Evolutionary conservation across 1,140 invertebrate genomes (phyloP), one percentile per base, ranked within the genome.

Genomic region (Drosophila trapezifrons): DNA sequence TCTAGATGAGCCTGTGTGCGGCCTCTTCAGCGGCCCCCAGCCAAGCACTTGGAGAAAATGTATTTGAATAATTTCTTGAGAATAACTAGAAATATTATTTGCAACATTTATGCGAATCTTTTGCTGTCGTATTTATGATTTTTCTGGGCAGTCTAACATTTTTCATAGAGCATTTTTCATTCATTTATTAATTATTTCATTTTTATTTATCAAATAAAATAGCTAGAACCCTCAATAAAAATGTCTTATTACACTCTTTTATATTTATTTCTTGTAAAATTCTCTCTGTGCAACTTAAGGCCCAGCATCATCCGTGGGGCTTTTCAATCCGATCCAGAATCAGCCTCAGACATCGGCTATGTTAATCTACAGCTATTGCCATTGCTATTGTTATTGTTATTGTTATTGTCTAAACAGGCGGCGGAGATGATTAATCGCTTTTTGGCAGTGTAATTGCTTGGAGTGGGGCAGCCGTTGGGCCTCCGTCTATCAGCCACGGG

Each of bases 401-500:
- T 66, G 58, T 20, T 63, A 25, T 47, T 12, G 47, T 56, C 66
- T 40, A 67, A 70, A 55, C 29, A 65, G 70, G 17, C 58, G 45
- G 52, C 32, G 10, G 60, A 73, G 70, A 75, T 75, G 72, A 75
- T 75, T 75, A 75, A 75, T 75, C 70, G 72, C 70, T 64, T 75
- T 75, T 73, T 25, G 43, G 52, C 51, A 42, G 52, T 37, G 54
- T 43, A 71, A 64, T 45, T 52, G 17, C 57, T 69, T 69, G 25
- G 66, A 70, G 66, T 70, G 66, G 29, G 45, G 45, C 62, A 66
- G 62, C 29, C 65, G 32, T 32, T 59, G 47, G 38, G 43, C 13
- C 40, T 37, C 22, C 22, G 49, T 63, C 59, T 63, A 54, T 51
- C 35, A 25, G 43, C 25, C 35, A n/a, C n/a, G 52, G 54, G 42